Percentiles rank a stretch among this genome's conserved stretches.
Conservation (phyloP, 1,140 invertebrate genomes). For the Lasioglossum baleicum region DNA sequence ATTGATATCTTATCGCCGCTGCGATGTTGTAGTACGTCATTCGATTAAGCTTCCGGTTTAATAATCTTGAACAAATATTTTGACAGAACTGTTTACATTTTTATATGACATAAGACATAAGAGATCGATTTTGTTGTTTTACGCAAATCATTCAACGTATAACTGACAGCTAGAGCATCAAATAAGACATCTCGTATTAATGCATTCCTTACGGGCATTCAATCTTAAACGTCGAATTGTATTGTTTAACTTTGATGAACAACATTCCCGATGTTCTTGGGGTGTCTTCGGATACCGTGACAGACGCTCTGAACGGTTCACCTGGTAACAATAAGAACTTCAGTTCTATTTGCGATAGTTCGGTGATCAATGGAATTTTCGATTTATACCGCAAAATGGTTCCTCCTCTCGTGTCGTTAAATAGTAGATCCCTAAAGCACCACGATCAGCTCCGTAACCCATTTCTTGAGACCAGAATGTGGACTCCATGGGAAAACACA, state of each 20-base stretch:
- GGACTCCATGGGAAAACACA: constrained; percentile 77
- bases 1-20: constrained; percentile 66
- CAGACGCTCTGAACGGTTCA: constrained; percentile 76
- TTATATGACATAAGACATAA: no score
- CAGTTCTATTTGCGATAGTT: background rate
- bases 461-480: constrained; percentile 74
- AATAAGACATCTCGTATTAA: background rate
- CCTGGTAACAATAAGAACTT: constrained; percentile 65
- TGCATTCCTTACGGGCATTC: constrained; percentile 70
- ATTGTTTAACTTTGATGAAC: constrained; percentile 69
- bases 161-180: no score
- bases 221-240: constrained; percentile 72
- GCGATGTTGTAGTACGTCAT: constrained; percentile 69
- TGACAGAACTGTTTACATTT: background rate
- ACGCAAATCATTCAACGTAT: background rate
- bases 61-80: constrained; percentile 64
- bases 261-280: constrained; percentile 73
- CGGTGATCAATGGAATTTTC: background rate
- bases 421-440: constrained; percentile 76
- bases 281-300: constrained; percentile 69
- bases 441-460: constrained; percentile 73
- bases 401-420: constrained; percentile 74
- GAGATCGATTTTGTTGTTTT: no score
- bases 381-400: constrained; percentile 79
- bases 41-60: constrained; percentile 52